Base-by-base conservation (phyloP, 2,113 vertebrate species). In the Osmerus eperlanus region DNA sequence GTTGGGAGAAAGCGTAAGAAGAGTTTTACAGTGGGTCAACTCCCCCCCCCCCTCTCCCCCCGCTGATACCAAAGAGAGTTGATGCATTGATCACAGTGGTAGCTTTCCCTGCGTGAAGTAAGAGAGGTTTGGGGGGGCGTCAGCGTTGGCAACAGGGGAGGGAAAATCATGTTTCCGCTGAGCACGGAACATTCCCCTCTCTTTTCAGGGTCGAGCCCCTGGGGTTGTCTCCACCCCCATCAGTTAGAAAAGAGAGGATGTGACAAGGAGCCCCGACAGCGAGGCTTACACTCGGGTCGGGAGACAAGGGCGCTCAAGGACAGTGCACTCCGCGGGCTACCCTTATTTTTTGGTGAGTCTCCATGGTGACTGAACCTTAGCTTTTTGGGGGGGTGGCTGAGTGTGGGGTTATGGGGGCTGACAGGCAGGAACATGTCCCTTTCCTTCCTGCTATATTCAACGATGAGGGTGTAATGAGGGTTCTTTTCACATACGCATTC, bases 401-500 rank as follows among this genome's bases (percentile, higher is more conserved):
- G 18, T 52, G 16, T 29, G 21, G 28, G 28, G 16, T 47, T 36
- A n/a, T 19, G 51, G 66, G 53, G 65, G 18, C 11, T 55, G 51
- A 68, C 51, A 68, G 53, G 51, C 59, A 61, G 21, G 21, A 25
- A 23, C 19, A 61, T 2, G 25, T 61, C 59, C 59, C 59, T 61
- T 61, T 13, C 59, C 13, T 19, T 61, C 19, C 21, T n/a, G 12
- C 25, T 25, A 14, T 13, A n/a, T 9, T 61, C 23, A 23, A 55
- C 11, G 21, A 52, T 4, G 14, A n/a, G 4, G 19, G 13, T 54
- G 15, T 11, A 16, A 51, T 21, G 14, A 51, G 23, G 18, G 41
- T 16, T 23, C 51, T 76, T 70, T 59, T 21, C 8, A 59, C 56
- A 59, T 9, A 21, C 53, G 32, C 29, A 70, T 66, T 70, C 62